A percentile compares a stretch with the other conserved stretches of the same genome.
phyloP scores from a whole-genome alignment of 2,113 vertebrate genomes.

The Lathamus discolor region DNA sequence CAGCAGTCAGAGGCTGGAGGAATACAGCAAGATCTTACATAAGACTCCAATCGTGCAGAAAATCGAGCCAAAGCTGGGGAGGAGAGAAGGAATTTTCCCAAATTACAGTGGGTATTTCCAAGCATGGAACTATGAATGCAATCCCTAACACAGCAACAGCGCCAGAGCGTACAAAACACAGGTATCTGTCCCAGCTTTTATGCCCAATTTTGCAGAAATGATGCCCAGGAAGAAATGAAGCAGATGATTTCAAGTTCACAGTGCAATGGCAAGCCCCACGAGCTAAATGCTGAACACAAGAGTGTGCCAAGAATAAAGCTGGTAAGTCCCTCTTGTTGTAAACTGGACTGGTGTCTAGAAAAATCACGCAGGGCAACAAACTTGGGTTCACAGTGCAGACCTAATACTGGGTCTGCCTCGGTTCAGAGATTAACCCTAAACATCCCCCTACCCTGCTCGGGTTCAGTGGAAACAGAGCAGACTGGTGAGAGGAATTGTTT shows the following conservation, averaged over 20 bases:
- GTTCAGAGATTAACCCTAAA: not conserved
- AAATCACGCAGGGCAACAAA: not conserved
- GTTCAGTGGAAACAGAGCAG: not conserved
- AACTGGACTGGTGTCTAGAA: not conserved
- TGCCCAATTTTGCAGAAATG: not conserved
- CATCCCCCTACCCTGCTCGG: not conserved
- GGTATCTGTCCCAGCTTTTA: not conserved
- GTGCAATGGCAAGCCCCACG: not conserved
- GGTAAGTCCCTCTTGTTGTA: not conserved
- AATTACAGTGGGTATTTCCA: not conserved
- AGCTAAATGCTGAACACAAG: not conserved
- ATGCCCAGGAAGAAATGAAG: not conserved
- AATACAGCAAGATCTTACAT: slow-evolving; percentile 49
- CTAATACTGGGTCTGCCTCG: not conserved
- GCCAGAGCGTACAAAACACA: not conserved
- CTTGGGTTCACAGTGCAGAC: rapidly evolving
- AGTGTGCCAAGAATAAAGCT: not conserved
- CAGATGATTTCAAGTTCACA: not conserved
- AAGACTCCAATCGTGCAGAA: slow-evolving; percentile 24
- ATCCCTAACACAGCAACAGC: not conserved
- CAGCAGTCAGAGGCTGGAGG: not conserved
- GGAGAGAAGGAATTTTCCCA: not conserved
- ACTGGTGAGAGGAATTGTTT: not conserved
- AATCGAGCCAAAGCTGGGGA: not conserved
- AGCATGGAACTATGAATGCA: not conserved